Base-by-base conservation (phyloP, 2,797 vertebrate genomes). In the Myotis vivesi region DNA sequence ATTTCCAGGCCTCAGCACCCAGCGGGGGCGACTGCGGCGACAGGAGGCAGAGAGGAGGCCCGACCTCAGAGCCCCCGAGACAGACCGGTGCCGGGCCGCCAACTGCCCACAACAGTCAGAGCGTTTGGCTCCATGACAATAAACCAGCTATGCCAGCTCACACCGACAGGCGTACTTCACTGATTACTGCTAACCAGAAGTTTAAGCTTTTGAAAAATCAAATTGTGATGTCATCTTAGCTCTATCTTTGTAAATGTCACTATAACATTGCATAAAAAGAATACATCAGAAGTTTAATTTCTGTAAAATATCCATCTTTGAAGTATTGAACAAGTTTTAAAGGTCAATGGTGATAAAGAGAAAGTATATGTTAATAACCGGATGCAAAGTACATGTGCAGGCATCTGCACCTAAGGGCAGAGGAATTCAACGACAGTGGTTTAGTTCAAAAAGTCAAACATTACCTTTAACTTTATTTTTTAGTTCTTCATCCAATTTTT, bases 391-490 rank as follows among this genome's bases (percentile, higher is more conserved):
- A 94, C 9, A 93, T 36, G 15, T 73, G 73, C 57, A 87, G 86
- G n/a, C 41, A 92, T 94, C 17, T 92, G 87, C 71, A 76, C 41
- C 41, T 95, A 82, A 92, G 20, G 41, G 80, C 12, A 96, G 69
- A 87, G 49, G 53, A 87, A 94, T 46, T 93, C 96, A 59, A 96
- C 51, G 46, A 89, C 30, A 93, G 73, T 22, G 87, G 93, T 77
- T 72, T 64, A 92, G 64, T 97, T 96, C 62, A 87, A 94, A 85
- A 92, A 87, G 72, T 93, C 16, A 87, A 66, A 97, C 72, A 88
- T 98, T 98, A 99, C 99, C 99, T 99, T 99, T 99, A n/a, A 99
- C 97, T 94, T 99, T 96, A 90, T 98, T 99, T 98, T 99, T 99
- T 76, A 98, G 97, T 97, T 99, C 98, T 94, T 99, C 99, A 93